Evolutionary conservation across 1,140 invertebrate species (phyloP).

Genomic region (Sitodiplosis mosellana): DNA sequence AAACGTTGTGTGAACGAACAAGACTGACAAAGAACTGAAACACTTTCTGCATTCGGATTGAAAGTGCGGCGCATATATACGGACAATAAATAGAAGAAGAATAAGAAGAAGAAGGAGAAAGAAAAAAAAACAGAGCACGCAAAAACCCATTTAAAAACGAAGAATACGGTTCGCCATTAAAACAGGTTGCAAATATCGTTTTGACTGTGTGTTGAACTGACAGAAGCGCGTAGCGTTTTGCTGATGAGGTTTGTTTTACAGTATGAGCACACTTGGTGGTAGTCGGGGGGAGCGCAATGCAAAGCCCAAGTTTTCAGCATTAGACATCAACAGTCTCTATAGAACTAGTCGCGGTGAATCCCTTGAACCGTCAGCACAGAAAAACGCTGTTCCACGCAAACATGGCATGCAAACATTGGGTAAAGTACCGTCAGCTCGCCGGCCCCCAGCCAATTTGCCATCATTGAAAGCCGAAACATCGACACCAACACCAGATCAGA

Average conservation of each 20-base stretch:
- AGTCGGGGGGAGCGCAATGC: constrained; percentile 46
- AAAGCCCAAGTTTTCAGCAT: constrained; percentile 84
- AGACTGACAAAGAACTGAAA: no score
- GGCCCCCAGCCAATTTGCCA: constrained; percentile 90
- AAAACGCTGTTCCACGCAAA: constrained; percentile 77
- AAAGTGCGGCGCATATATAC: no score
- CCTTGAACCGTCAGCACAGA: constrained; percentile 67
- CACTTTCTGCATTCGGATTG: no score
- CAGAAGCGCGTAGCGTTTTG: constrained; percentile 10
- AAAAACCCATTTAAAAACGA: no score
- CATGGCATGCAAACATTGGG: constrained; percentile 98
- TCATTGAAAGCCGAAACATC: constrained; percentile 86
- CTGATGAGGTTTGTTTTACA: constrained; percentile 37
- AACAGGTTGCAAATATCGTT: no score
- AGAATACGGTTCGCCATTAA: no score
- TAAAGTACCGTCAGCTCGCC: constrained; percentile 86
- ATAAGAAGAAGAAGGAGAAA: no score
- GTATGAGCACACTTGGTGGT: constrained; percentile 83
- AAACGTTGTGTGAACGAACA: no score
- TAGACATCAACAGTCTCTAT: constrained; percentile 95
- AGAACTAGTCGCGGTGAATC: constrained; percentile 74
- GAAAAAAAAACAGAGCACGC: no score
- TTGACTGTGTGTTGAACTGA: no score
- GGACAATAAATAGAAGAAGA: no score
- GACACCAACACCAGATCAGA: constrained; percentile 39